Conservation (phyloP, 2,797 vertebrate species). For the Saxicola maurus region DNA sequence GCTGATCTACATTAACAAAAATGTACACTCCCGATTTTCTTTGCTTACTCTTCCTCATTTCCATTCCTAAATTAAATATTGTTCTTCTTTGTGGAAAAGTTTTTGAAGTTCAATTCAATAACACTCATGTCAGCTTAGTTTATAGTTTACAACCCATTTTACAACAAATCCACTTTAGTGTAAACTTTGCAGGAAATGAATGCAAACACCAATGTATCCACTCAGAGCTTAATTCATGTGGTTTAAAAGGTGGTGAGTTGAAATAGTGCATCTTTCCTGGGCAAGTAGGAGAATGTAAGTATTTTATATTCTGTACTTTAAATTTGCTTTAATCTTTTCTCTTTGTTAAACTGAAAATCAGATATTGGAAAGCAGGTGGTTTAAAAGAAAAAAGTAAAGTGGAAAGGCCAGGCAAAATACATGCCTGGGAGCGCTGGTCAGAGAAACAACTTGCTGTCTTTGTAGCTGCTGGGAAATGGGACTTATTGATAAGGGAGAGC, state of each 20-base stretch:
- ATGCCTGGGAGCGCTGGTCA: background rate
- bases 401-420: background rate
- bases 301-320: background rate
- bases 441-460: background rate
- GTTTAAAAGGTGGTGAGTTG: background rate
- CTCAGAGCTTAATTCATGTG: background rate
- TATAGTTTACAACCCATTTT: background rate
- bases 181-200: slow-evolving; percentile 1
- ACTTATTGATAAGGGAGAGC: background rate
- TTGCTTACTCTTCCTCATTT: background rate
- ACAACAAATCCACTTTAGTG: background rate
- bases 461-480: background rate
- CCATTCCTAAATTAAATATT: background rate
- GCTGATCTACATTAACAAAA: background rate
- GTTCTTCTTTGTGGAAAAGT: background rate
- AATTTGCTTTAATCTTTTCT: background rate
- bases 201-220: background rate
- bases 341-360: background rate
- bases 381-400: background rate
- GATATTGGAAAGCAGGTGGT: background rate
- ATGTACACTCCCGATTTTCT: background rate
- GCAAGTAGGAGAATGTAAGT: background rate
- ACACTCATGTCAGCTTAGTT: background rate
- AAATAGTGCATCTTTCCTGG: background rate
- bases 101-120: slow-evolving; percentile 16